These are phyloP conservation scores for Volucella inflata DNA, from an alignment of 2,888 invertebrate species.

Conservation along the genomic window DNA sequence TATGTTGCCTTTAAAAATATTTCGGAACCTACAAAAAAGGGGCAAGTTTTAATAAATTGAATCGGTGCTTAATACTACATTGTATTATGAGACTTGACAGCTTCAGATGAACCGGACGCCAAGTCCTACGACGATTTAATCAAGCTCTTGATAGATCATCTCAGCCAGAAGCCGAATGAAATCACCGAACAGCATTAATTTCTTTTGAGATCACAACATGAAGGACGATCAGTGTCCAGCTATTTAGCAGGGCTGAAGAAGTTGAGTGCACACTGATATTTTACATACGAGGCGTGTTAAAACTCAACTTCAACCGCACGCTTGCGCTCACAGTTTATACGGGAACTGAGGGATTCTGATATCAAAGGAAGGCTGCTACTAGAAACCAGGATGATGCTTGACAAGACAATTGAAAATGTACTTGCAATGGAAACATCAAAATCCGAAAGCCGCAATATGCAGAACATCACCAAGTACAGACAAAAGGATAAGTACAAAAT, in stretches of 20 bases:
- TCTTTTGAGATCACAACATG: slow-evolving; percentile 11
- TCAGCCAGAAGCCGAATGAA: slow-evolving; percentile 5
- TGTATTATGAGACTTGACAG: slow-evolving; percentile 16
- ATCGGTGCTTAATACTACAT: slow-evolving; percentile 31
- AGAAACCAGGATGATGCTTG: too few species aligned
- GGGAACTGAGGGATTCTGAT: too few species aligned
- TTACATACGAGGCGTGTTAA: slow-evolving; percentile 1
- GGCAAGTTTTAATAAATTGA: slow-evolving; percentile 26
- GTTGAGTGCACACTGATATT: background rate
- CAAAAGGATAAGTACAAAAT: too few species aligned
- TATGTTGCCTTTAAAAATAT: background rate
- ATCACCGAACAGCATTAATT: background rate
- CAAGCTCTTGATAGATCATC: slow-evolving; percentile 10
- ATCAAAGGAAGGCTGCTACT: too few species aligned
- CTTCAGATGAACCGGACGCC: slow-evolving; percentile 8
- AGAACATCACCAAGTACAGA: too few species aligned
- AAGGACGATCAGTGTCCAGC: background rate
- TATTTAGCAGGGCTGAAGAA: slow-evolving; percentile 16
- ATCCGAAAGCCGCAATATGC: too few species aligned
- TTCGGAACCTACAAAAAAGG: background rate
- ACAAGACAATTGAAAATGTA: too few species aligned
- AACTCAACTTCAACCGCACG: too few species aligned
- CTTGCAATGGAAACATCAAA: too few species aligned
- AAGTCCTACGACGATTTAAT: slow-evolving; percentile 11
- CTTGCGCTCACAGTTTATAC: slow-evolving; percentile 6